These are phyloP conservation scores for Athalia cordata DNA, from an alignment of 2,888 invertebrate species.

Conservation along the genomic window DNA sequence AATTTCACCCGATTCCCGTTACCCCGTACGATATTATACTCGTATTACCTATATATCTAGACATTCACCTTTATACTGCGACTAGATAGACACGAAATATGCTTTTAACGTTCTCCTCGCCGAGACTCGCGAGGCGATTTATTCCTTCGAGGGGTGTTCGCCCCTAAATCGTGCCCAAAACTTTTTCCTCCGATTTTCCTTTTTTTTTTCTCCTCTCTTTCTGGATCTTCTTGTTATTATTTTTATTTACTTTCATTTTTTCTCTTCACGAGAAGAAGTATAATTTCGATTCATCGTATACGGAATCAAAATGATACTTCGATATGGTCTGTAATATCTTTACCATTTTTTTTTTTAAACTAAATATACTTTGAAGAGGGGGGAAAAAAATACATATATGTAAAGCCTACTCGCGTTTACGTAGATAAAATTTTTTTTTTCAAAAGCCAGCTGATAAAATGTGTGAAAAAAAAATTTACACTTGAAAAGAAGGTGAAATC, in stretches of 20 bases:
- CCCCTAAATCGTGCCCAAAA: neutral
- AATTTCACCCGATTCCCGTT: too few relatives aligned
- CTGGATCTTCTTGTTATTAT: neutral
- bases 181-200: neutral
- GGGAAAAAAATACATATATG: too few relatives aligned
- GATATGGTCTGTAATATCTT: neutral
- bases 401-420: neutral
- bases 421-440: neutral
- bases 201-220: neutral
- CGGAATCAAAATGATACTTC: neutral
- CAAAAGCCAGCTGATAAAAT: neutral
- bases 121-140: neutral
- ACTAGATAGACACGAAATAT: neutral
- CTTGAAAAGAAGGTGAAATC: neutral
- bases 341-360: neutral
- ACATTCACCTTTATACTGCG: too few relatives aligned
- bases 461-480: neutral
- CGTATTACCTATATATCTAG: too few relatives aligned
- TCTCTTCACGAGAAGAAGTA: neutral
- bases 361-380: too few relatives aligned
- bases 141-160: neutral
- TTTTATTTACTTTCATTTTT: neutral
- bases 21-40: too few relatives aligned
- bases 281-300: neutral
- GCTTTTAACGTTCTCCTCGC: neutral